A percentile compares a stretch with the other conserved stretches of the same genome.
phyloP scores from a whole-genome alignment of 1,140 invertebrate genomes.

The Orchestia grillus region DNA sequence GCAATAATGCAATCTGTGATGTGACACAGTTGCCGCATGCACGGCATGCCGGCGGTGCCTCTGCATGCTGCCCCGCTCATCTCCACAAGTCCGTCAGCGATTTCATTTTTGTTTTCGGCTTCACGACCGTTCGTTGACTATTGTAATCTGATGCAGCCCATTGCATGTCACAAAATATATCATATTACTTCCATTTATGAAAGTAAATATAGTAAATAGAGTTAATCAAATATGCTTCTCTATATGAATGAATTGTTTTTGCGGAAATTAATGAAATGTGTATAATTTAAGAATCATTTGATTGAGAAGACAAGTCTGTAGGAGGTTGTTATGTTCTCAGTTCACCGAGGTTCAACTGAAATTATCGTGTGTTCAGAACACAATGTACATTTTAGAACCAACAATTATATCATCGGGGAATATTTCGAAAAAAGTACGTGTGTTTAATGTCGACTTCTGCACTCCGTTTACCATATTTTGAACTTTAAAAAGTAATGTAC shows the following conservation, averaged over 20 bases:
- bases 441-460: not conserved
- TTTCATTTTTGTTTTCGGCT: not conserved
- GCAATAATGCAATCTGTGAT: slow-evolving; percentile 47
- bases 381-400: not conserved
- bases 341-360: not conserved
- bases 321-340: not conserved
- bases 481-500: not conserved
- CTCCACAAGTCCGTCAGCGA: not conserved
- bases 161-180: slow-evolving; percentile 19
- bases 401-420: not conserved
- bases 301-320: not conserved
- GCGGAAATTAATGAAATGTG: not conserved
- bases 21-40: not conserved
- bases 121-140: not conserved
- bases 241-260: not conserved
- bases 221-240: not conserved
- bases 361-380: not conserved
- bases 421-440: not conserved
- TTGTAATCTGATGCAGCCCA: not conserved
- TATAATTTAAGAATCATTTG: not conserved
- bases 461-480: not conserved
- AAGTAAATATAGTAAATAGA: not conserved
- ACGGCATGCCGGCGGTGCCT: not conserved
- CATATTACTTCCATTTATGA: not conserved
- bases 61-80: not conserved